A percentile compares a stretch with the other conserved stretches of the same genome.
These are phyloP conservation scores for Pseudeuparius sepicola DNA, from an alignment of 2,888 invertebrate genomes.

Conservation along the genomic window DNA sequence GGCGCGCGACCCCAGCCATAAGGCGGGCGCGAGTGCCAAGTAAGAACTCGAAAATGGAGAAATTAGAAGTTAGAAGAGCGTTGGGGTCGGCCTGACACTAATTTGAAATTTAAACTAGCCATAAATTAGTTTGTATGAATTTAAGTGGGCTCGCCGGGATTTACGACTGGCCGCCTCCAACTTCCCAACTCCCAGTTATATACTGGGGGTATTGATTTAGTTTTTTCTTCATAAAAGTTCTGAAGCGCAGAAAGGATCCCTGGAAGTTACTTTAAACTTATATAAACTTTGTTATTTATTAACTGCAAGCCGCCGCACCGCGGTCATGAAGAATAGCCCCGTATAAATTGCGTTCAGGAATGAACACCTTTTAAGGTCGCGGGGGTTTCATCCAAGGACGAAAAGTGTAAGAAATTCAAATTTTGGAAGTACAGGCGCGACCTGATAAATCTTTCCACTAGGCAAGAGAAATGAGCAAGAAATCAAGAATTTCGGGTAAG, in stretches of 20 bases:
- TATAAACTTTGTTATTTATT: too few species aligned
- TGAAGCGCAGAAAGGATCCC: slow-evolving; percentile 18
- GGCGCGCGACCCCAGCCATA: too few species aligned
- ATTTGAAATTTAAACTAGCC: slow-evolving; percentile 38
- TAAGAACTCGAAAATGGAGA: slow-evolving; percentile 32
- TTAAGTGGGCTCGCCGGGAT: slow-evolving; percentile 31
- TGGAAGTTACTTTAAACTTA: slow-evolving; percentile 20
- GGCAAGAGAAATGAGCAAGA: too few species aligned
- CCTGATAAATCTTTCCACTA: too few species aligned
- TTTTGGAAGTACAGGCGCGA: too few species aligned
- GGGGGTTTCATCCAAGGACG: too few species aligned
- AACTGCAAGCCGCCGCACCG: too few species aligned
- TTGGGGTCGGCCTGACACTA: slow-evolving; percentile 35
- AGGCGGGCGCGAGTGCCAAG: slow-evolving; percentile 33
- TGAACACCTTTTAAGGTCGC: too few species aligned
- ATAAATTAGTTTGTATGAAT: slow-evolving; percentile 37
- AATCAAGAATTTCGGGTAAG: too few species aligned
- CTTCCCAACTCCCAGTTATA: slow-evolving; percentile 25
- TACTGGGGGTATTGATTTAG: slow-evolving; percentile 22
- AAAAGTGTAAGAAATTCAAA: too few species aligned
- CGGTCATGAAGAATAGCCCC: too few species aligned
- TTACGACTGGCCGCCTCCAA: slow-evolving; percentile 24
- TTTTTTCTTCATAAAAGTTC: slow-evolving; percentile 21
- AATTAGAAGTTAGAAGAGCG: slow-evolving; percentile 33
- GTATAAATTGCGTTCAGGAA: too few species aligned